Percentiles rank a stretch among this genome's conserved stretches.
Conservation (phyloP, 2,113 vertebrate genomes). For the Oreotrochilus melanogaster region DNA sequence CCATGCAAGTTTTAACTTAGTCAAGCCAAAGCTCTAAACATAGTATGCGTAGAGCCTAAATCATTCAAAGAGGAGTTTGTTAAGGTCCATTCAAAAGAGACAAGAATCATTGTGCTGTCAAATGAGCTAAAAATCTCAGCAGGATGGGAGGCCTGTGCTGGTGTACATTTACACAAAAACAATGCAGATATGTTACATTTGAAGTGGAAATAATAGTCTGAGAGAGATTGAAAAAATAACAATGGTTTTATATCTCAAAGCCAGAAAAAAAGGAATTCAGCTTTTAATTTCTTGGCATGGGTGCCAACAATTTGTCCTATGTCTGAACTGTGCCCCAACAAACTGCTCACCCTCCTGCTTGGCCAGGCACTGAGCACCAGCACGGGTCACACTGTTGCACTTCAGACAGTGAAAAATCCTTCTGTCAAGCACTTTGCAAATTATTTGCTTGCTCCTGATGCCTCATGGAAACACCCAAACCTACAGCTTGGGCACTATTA, state of each 20-base stretch:
- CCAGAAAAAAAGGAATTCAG: background rate
- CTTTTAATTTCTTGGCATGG: background rate
- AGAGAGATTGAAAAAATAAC: background rate
- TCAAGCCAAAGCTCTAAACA: background rate
- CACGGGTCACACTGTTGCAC: rapidly evolving
- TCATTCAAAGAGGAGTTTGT: background rate
- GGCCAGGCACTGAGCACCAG: rapidly evolving
- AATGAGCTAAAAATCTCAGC: background rate
- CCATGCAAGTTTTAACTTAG: background rate
- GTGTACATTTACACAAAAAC: background rate
- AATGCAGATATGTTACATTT: background rate
- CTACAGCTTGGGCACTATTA: rapidly evolving
- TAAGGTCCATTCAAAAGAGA: background rate
- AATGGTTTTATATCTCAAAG: background rate
- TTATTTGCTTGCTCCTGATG: background rate
- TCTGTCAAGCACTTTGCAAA: background rate
- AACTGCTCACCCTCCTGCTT: background rate
- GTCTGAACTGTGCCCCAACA: background rate
- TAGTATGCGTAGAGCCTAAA: background rate
- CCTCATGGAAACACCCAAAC: background rate
- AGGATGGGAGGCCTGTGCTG: background rate
- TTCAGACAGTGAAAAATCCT: background rate
- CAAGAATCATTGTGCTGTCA: background rate
- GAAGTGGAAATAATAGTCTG: background rate
- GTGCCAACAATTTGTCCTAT: background rate